A percentile compares a stretch with the other conserved stretches of the same genome.
Conservation (phyloP, 2,797 vertebrate species). For the Sebastes nivosus region DNA sequence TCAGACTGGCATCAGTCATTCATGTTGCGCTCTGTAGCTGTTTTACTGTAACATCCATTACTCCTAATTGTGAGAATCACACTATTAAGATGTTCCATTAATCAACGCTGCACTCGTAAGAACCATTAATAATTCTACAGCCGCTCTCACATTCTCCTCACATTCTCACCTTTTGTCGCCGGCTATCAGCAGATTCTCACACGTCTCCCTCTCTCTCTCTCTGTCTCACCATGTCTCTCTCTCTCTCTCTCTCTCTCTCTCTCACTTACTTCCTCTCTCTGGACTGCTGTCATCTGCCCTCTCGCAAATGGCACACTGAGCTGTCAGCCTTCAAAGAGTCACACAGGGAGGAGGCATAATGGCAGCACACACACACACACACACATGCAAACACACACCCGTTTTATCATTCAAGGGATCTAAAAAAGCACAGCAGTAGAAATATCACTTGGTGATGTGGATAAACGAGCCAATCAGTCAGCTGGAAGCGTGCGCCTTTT, state of each 20-base stretch:
- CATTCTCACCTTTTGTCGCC: conserved; percentile 46
- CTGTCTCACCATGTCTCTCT: background rate
- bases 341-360: conserved; percentile 35
- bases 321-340: conserved; percentile 65
- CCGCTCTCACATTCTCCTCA: conserved; percentile 22
- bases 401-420: conserved; percentile 66
- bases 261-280: conserved; percentile 8
- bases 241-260: background rate
- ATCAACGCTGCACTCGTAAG: conserved; percentile 46
- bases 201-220: background rate
- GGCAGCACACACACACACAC: conserved; percentile 23
- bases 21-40: conserved; percentile 39
- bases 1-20: conserved; percentile 50
- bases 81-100: conserved; percentile 60
- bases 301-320: conserved; percentile 60
- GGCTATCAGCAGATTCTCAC: conserved; percentile 19
- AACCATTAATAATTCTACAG: conserved; percentile 50
- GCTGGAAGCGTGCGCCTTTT: conserved; percentile 72
- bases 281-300: conserved; percentile 45
- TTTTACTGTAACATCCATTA: conserved; percentile 65
- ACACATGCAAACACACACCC: conserved; percentile 16
- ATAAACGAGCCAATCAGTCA: conserved; percentile 81
- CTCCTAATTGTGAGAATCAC: conserved; percentile 59
- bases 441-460: conserved; percentile 73
- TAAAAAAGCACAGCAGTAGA: conserved; percentile 57